Conservation (phyloP, 2,797 vertebrate species). For the Hypotaenidia philippensis region DNA sequence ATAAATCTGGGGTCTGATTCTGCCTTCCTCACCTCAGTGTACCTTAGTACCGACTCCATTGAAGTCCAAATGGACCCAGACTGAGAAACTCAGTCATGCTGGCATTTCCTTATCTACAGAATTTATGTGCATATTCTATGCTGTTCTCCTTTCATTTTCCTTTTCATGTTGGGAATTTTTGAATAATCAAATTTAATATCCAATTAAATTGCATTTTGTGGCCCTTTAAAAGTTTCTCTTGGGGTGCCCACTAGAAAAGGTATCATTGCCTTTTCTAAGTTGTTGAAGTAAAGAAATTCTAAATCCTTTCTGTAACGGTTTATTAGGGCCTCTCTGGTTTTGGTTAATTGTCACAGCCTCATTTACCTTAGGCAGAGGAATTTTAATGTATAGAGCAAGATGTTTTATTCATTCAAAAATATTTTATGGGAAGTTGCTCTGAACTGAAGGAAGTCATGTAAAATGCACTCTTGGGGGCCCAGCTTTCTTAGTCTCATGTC, state of each 20-base stretch:
- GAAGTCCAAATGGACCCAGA: neutral
- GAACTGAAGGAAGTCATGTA: constrained; percentile 59
- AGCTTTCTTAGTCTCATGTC: constrained; percentile 49
- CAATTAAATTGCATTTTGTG: constrained; percentile 30
- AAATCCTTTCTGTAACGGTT: neutral
- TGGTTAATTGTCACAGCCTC: constrained; percentile 65
- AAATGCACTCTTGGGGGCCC: constrained; percentile 50
- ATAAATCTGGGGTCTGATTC: neutral
- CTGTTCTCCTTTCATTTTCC: neutral
- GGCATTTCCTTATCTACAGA: neutral
- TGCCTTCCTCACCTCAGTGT: neutral
- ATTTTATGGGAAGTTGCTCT: constrained; percentile 64
- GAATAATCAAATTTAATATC: constrained; percentile 24
- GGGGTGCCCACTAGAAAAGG: neutral
- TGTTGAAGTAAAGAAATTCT: neutral
- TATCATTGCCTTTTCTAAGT: neutral
- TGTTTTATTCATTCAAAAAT: constrained; percentile 68
- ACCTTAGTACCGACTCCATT: neutral
- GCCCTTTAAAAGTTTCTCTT: neutral
- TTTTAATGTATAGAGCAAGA: constrained; percentile 66
- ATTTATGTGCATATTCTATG: neutral
- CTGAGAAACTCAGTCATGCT: neutral
- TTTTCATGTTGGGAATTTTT: neutral
- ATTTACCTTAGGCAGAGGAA: constrained; percentile 55
- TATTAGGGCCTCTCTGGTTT: constrained; percentile 52